phyloP scores from a whole-genome alignment of 2,113 vertebrate species.

The Solenodon paradoxus region DNA sequence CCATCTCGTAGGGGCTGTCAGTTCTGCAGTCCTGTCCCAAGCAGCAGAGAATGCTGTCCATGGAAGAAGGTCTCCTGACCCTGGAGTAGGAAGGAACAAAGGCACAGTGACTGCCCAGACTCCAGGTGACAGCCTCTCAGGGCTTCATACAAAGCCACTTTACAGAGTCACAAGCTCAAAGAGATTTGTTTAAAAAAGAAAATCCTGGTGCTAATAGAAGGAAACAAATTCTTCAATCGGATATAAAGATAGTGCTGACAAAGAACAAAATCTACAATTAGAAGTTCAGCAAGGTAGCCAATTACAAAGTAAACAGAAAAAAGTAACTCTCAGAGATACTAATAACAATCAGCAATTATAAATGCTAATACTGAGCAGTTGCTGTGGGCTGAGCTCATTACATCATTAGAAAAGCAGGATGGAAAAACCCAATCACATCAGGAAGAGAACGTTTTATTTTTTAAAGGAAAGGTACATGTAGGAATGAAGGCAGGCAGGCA shows the following conservation, averaged over 20 bases:
- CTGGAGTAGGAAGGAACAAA: too few relatives aligned
- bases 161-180: not conserved
- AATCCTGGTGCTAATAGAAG: not conserved
- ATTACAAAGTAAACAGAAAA: not conserved
- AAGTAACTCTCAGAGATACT: not conserved
- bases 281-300: not conserved
- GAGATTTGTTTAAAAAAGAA: not conserved
- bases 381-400: not conserved
- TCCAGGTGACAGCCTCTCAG: not conserved
- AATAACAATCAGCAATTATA: not conserved
- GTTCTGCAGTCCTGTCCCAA: too few relatives aligned
- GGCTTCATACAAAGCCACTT: not conserved
- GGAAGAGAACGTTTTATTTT: not conserved
- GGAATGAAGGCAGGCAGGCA: too few relatives aligned
- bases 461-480: too few relatives aligned
- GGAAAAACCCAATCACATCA: not conserved
- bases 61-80: not conserved
- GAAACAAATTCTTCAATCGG: not conserved
- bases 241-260: not conserved
- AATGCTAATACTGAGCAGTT: not conserved
- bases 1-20: too few relatives aligned
- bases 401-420: not conserved
- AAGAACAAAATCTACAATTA: not conserved
- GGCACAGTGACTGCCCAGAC: accelerated
- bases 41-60: too few relatives aligned